A percentile compares a stretch with the other conserved stretches of the same genome.
These are phyloP conservation scores for Exocentrus adspersus DNA, from an alignment of 2,888 invertebrate genomes.

Conservation along the genomic window DNA sequence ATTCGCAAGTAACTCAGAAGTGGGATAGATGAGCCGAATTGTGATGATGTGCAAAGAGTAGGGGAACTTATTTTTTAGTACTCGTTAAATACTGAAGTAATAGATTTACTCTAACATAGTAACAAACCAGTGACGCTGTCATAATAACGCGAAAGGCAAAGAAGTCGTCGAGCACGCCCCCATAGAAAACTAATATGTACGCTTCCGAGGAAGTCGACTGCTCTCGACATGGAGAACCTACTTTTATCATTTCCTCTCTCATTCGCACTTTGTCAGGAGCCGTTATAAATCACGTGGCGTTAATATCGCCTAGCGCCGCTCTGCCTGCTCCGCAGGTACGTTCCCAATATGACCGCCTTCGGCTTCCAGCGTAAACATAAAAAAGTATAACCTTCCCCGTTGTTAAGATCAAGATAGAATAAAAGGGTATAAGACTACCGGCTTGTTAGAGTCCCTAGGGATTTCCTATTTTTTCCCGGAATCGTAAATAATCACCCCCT, in stretches of 20 bases:
- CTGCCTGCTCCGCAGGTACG: too few relatives aligned
- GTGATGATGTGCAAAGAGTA: too few relatives aligned
- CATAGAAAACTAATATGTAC: constrained; percentile 48
- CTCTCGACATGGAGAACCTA: constrained; percentile 49
- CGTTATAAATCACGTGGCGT: constrained; percentile 55
- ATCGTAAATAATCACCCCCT: constrained; percentile 39
- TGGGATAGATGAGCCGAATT: too few relatives aligned
- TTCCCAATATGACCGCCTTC: too few relatives aligned
- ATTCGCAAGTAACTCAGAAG: too few relatives aligned
- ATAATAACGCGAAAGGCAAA: neutral
- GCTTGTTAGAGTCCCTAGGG: constrained; percentile 17
- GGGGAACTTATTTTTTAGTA: too few relatives aligned
- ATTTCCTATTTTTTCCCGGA: constrained; percentile 31
- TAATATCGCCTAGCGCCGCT: constrained; percentile 50
- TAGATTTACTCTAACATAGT: too few relatives aligned
- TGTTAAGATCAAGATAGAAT: too few relatives aligned
- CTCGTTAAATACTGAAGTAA: too few relatives aligned
- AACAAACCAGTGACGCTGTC: too few relatives aligned
- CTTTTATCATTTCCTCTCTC: constrained; percentile 54
- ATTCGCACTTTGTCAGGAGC: constrained; percentile 55
- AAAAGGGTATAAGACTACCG: neutral
- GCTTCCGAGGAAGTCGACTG: constrained; percentile 46
- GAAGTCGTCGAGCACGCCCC: neutral
- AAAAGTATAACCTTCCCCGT: neutral
- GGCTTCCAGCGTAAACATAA: too few relatives aligned